These are phyloP conservation scores for Caretta caretta DNA, from an alignment of 2,113 vertebrate species.

Conservation along the genomic window DNA sequence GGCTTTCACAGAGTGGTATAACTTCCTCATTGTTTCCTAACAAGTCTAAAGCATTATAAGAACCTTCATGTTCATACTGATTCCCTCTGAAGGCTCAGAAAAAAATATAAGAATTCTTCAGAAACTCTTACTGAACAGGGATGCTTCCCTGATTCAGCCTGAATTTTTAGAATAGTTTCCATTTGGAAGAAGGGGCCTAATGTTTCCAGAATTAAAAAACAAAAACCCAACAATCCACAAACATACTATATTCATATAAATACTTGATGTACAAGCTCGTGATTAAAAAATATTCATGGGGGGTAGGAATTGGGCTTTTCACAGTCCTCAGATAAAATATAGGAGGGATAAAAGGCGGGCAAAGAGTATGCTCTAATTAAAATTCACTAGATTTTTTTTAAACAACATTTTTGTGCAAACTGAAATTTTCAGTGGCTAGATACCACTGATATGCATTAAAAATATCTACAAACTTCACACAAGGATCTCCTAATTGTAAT, in stretches of 20 bases:
- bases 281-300: too few relatives aligned
- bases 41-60: background rate
- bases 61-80: background rate
- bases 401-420: too few relatives aligned
- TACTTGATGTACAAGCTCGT: too few relatives aligned
- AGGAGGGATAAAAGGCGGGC: too few relatives aligned
- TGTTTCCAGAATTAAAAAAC: background rate
- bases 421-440: too few relatives aligned
- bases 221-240: background rate
- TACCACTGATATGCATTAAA: too few relatives aligned
- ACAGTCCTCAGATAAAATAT: too few relatives aligned
- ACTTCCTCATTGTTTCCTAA: background rate
- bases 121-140: background rate
- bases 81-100: background rate
- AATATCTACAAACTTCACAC: too few relatives aligned
- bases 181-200: background rate
- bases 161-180: background rate
- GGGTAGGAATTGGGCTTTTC: too few relatives aligned
- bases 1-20: background rate
- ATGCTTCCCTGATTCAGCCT: background rate
- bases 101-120: rapidly evolving
- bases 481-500: background rate
- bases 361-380: too few relatives aligned
- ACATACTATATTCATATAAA: background rate
- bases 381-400: too few relatives aligned